Evolutionary conservation across 1,140 invertebrate genomes (phyloP).

Genomic region (Cataglyphis hispanica): DNA sequence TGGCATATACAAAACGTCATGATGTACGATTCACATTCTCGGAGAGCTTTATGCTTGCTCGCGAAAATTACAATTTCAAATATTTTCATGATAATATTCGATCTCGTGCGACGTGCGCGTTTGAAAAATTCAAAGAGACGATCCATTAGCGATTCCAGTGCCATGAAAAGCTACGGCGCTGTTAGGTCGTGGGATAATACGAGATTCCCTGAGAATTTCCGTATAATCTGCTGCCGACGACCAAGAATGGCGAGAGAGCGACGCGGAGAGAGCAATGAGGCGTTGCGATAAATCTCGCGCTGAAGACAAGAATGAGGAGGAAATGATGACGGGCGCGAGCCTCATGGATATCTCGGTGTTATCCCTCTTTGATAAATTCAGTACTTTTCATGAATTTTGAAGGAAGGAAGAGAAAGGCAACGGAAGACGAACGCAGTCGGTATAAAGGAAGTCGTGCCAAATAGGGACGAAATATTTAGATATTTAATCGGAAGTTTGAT

Average conservation of each 20-base stretch:
- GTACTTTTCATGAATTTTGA: not conserved
- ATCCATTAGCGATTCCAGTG: constrained; percentile 25
- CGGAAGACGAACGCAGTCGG: not conserved
- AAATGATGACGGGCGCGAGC: not conserved
- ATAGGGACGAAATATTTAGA: not conserved
- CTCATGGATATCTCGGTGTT: not conserved
- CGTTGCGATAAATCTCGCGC: constrained; percentile 36
- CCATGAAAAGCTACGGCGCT: not conserved
- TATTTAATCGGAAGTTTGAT: not conserved
- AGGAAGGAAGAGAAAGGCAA: not conserved
- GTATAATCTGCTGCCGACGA: constrained; percentile 24
- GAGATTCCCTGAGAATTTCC: not conserved
- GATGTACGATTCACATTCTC: not conserved
- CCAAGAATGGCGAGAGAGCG: not conserved
- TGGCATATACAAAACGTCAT: not conserved
- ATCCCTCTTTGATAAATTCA: constrained; percentile 17
- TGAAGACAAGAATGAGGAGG: constrained; percentile 6
- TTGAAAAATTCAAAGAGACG: constrained; percentile 34
- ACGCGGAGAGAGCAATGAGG: constrained; percentile 2
- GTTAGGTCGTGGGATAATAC: not conserved
- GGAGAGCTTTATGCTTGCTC: not conserved
- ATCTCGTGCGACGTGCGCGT: not conserved
- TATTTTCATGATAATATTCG: not conserved
- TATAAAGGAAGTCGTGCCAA: not conserved
- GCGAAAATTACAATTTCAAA: constrained; percentile 11